Percentiles rank a stretch among this genome's conserved stretches.
These are phyloP conservation scores for Antechinus flavipes DNA, from an alignment of 2,113 vertebrate species.

Conservation along the genomic window DNA sequence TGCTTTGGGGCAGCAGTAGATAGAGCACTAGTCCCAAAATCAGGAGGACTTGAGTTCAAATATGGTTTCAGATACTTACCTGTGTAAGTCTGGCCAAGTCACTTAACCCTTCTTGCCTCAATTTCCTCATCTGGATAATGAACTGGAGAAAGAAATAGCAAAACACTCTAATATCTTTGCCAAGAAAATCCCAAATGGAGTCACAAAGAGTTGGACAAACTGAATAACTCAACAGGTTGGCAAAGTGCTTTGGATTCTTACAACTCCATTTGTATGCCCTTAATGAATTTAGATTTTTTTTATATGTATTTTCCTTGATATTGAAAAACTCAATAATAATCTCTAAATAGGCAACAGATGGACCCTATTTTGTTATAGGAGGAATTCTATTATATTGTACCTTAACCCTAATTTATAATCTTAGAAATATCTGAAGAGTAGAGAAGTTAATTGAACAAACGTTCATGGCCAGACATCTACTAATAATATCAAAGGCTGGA, in stretches of 20 bases:
- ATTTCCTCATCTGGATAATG: neutral
- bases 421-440: neutral
- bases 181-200: neutral
- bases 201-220: neutral
- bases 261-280: neutral
- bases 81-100: neutral
- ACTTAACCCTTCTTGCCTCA: neutral
- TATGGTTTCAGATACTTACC: neutral
- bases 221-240: neutral
- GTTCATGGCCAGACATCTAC: neutral
- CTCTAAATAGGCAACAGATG: slow-evolving; percentile 7
- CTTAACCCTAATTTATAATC: neutral
- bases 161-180: neutral
- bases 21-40: neutral
- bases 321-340: slow-evolving; percentile 1
- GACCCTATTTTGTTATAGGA: neutral
- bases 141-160: neutral
- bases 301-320: slow-evolving; percentile 13
- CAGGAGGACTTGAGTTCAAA: neutral
- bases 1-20: neutral
- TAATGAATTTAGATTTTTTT: neutral
- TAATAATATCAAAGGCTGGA: neutral
- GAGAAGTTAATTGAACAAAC: neutral
- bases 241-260: neutral
- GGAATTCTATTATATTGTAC: neutral